These are phyloP conservation scores for Ammodramus savannarum DNA, from an alignment of 2,113 vertebrate species.

Conservation along the genomic window DNA sequence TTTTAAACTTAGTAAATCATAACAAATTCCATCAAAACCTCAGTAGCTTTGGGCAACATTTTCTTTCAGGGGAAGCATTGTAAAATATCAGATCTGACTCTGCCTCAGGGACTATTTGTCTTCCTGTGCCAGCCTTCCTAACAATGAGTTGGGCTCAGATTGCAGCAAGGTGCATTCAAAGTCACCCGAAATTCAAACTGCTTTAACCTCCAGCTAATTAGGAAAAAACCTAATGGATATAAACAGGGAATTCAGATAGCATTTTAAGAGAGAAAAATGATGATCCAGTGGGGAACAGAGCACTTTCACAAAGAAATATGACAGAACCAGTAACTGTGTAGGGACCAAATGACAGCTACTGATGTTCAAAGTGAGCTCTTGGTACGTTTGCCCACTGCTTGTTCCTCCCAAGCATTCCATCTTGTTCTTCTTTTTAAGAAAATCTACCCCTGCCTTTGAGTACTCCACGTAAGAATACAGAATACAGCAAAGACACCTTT, in stretches of 20 bases:
- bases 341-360: background rate
- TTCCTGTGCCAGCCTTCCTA: background rate
- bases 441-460: background rate
- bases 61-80: background rate
- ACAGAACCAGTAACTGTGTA: background rate
- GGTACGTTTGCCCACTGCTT: background rate
- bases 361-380: background rate
- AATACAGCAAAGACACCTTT: background rate
- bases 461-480: background rate
- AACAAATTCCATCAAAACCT: background rate
- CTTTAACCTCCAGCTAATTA: background rate
- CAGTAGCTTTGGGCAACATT: background rate
- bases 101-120: background rate
- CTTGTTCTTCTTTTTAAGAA: background rate
- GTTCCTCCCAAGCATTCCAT: background rate
- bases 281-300: background rate
- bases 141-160: background rate
- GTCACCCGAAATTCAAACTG: background rate
- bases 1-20: conserved; percentile 13
- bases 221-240: background rate
- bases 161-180: background rate
- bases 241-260: background rate
- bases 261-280: background rate
- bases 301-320: background rate
- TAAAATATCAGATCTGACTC: background rate